Evolutionary conservation across 1,140 invertebrate species (phyloP), one percentile per base, ranked within the genome.

Genomic region (Halotydeus destructor): DNA sequence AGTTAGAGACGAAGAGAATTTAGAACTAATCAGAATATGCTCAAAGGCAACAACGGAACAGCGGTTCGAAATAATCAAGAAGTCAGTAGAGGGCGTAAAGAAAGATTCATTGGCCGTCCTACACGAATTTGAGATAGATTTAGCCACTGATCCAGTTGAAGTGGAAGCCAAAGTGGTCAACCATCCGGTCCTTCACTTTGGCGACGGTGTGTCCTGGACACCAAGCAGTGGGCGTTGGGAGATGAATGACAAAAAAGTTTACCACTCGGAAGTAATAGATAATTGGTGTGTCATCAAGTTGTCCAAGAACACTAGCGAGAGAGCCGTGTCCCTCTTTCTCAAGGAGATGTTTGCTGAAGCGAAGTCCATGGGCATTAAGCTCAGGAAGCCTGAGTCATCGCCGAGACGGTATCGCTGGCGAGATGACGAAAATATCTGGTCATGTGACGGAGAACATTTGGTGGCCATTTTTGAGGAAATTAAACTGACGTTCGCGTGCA

Each of bases 201-300:
- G 21, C 41, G 26, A 23, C 34, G n/a, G n/a, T n/a, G n/a, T n/a
- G n/a, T n/a, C n/a, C n/a, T 32, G 31, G 11, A 40, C 24, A 37
- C 49, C 43, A 5, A 44, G 8, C 9, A 62, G 69, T 48, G 69
- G 69, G 28, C 65, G 67, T 8, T 71, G 69, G 70, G 66, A 71
- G 47, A 70, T 72, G n/a, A n/a, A n/a, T n/a, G n/a, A n/a, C 24
- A 68, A 67, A 41, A 65, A 70, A 52, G 70, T 72, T 50, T 66
- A 67, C 19, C 55, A 60, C 3, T 64, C 64, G 14, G 62, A 62
- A 0, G 62, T 27, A 8, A 39, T 55, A 19, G 36, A 52, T 14
- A 3, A 39, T 5, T 55, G 50, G 50, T 48, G 50, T 6, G 22
- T 55, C 5, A 21, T 55, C 0, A 49, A 37, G 35, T 43, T 54